Evolutionary conservation across 2,113 vertebrate species (phyloP).

Genomic region (Coturnix japonica): DNA sequence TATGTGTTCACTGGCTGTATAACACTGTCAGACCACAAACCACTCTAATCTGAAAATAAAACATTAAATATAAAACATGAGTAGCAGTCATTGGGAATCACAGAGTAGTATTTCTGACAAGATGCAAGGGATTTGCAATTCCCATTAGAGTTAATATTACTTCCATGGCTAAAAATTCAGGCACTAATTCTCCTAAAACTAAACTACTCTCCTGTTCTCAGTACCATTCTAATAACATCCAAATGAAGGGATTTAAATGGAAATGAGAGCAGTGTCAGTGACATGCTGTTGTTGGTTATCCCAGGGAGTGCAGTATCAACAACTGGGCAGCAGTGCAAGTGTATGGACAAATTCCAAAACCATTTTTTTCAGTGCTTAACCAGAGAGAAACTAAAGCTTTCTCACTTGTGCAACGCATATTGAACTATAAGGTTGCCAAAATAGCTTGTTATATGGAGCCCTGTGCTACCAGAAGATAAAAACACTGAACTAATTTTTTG

Average conservation of each 20-base stretch:
- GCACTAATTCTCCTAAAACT: constrained; percentile 7
- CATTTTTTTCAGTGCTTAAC: not conserved
- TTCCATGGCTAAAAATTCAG: constrained; percentile 9
- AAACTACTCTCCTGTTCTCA: constrained; percentile 5
- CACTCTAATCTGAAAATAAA: constrained; percentile 9
- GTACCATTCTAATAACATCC: constrained; percentile 14
- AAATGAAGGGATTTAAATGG: constrained; percentile 23
- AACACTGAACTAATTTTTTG: constrained; percentile 48
- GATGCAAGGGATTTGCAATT: not conserved
- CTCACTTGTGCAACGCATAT: not conserved
- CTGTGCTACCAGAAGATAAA: constrained; percentile 61
- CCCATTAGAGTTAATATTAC: constrained; percentile 4
- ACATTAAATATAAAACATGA: not conserved
- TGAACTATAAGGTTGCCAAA: constrained; percentile 34
- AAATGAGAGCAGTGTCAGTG: not conserved
- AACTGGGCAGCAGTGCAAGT: not conserved
- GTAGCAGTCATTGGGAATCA: not conserved
- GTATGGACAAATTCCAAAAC: not conserved
- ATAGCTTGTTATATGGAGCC: constrained; percentile 25
- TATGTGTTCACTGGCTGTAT: not conserved
- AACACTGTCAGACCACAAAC: not conserved
- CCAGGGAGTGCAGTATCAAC: not conserved
- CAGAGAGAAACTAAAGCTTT: not conserved
- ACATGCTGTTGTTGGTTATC: not conserved
- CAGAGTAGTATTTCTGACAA: constrained; percentile 9